Evolutionary conservation across 2,113 vertebrate species (phyloP), one percentile per base, ranked within the genome.

Genomic region (Pan paniscus): DNA sequence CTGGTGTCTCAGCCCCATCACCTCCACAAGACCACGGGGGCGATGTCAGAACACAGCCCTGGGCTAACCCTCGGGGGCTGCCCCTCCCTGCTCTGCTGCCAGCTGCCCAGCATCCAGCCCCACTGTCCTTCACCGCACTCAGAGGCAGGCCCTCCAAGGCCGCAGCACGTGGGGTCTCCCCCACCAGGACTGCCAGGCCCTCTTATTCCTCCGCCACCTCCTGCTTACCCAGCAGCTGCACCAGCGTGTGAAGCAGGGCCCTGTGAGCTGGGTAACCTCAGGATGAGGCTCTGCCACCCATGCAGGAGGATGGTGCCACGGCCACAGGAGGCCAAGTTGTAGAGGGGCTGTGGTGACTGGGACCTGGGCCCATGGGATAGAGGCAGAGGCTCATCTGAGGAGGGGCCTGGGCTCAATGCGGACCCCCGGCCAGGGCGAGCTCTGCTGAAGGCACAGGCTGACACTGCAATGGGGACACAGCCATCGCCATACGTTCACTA

Each of bases 131-230:
- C 14, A 32, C 8, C 14, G 18, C 27, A 78, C 14, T 78, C 27
- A 8, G 2, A 16, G 14, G 79, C 8, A 16, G 14, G 79, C 35
- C 55, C 25, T 32, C 12, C 61, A 64, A 5, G 61, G 61, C 27
- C 12, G 13, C 1, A 0, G 25, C 27, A 59, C 22, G 43, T 0
- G 1, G 22, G 10, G 3, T 23, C 8, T 89, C 38, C 78, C 50
- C 57, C 30, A 17, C 18, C 9, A 3, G 59, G 16, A 72, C 11
- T 30, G 46, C 52, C 82, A 61, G 35, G 30, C 20, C 20, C 68
- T 50, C 23, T 84, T 1, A 1, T 14, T 35, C 43, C 55, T 46
- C 40, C 1, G 2, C 32, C 57, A 40, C 14, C 59, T 57, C 48
- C 64, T 73, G n/a, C 55, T 87, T 22, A 27, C 27, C n/a, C n/a